Evolutionary conservation across 2,888 invertebrate genomes (phyloP).

Genomic region (Lypha dubia): DNA sequence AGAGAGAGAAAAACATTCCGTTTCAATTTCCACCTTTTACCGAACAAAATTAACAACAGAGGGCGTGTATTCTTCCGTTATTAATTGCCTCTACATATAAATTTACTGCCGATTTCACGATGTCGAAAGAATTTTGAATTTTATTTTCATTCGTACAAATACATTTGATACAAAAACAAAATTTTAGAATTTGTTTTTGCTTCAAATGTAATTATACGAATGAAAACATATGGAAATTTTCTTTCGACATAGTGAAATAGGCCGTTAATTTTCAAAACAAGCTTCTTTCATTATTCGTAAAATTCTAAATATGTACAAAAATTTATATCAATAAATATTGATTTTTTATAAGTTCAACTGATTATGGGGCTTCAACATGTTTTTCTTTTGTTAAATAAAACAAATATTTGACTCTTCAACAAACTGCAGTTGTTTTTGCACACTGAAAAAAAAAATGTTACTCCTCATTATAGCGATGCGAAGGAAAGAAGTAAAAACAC

Average conservation of each 20-base stretch:
- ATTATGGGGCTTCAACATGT: no score
- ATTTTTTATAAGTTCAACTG: neutral
- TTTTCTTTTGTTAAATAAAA: neutral
- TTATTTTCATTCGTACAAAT: no score
- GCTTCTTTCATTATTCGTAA: no score
- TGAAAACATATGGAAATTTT: no score
- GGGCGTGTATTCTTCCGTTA: constrained; percentile 18
- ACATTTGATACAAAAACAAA: no score
- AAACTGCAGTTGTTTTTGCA: constrained; percentile 8
- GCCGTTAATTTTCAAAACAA: neutral
- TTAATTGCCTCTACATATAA: no score
- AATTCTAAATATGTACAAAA: constrained; percentile 3
- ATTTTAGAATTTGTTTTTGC: no score
- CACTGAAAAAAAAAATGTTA: neutral
- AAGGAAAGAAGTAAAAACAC: neutral
- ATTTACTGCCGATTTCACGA: no score
- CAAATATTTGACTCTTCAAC: constrained; percentile 10
- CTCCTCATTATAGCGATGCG: neutral
- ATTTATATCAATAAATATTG: neutral
- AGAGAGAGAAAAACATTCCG: no score
- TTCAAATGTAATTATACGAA: no score
- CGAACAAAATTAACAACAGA: constrained; percentile 17
- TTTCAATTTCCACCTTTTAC: neutral
- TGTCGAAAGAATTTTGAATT: no score
- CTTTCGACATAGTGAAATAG: no score